A percentile compares a stretch with the other conserved stretches of the same genome.
Evolutionary conservation across 2,113 vertebrate genomes (phyloP).

Genomic region (Polypterus bichir): DNA sequence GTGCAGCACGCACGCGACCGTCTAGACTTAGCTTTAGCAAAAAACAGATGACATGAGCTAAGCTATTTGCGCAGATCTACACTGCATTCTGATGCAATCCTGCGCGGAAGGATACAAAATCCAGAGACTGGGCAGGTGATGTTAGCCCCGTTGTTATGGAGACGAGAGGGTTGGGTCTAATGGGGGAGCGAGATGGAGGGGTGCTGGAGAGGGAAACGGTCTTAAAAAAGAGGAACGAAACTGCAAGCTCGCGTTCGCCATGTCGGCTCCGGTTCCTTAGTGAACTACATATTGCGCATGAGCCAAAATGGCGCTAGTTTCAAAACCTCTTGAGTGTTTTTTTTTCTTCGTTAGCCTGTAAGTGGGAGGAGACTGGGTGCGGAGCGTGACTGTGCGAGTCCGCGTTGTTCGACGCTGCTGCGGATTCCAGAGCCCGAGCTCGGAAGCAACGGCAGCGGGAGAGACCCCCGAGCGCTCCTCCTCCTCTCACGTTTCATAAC

Average conservation of each 20-base stretch:
- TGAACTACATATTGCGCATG: conserved; percentile 11
- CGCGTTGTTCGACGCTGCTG: conserved; percentile 55
- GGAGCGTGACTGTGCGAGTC: conserved; percentile 47
- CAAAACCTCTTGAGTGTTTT: conserved; percentile 13
- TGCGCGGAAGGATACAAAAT: conserved; percentile 42
- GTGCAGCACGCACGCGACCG: no score
- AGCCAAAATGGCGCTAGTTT: conserved; percentile 48
- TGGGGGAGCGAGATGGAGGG: conserved; percentile 25
- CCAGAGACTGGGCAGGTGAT: conserved; percentile 29
- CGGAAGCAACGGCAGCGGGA: conserved; percentile 51
- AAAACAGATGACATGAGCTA: no score
- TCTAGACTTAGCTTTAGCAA: no score
- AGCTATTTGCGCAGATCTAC: conserved; percentile 26
- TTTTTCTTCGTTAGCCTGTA: conserved; percentile 12
- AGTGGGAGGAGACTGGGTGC: conserved; percentile 26
- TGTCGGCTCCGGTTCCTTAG: conserved; percentile 32
- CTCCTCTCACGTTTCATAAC: conserved; percentile 33
- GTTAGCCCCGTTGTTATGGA: conserved; percentile 50
- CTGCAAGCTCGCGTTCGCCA: conserved; percentile 24
- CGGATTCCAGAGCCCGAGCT: conserved; percentile 57
- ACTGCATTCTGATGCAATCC: conserved; percentile 56
- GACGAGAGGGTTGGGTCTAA: conserved; percentile 30
- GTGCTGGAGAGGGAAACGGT: no score
- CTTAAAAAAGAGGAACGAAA: conserved; percentile 21
- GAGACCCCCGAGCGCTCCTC: conserved; percentile 55